Conservation (phyloP, 2,113 vertebrate genomes). For the Phalacrocorax carbo region DNA sequence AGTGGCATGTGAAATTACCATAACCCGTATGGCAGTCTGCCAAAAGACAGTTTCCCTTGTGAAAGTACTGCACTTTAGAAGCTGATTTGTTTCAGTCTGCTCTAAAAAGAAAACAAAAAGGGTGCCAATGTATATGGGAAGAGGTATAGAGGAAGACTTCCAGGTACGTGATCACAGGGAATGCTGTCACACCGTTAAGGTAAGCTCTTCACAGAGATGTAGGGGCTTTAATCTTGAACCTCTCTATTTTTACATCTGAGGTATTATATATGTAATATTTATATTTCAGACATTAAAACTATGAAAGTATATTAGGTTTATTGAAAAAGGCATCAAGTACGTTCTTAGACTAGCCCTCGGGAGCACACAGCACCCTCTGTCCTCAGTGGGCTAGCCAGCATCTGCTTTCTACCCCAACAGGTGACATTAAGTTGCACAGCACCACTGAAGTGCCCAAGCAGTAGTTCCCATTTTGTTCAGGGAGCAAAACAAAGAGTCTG, state of each 20-base stretch:
- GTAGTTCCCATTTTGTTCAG: not conserved
- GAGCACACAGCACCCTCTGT: not conserved
- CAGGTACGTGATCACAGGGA: not conserved
- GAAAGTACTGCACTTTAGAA: not conserved
- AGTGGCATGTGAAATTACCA: not conserved
- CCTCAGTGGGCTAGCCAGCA: not conserved
- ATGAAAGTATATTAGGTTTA: not conserved
- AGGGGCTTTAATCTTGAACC: not conserved
- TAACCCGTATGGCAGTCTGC: not conserved
- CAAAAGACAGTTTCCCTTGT: not conserved
- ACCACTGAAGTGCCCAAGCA: not conserved
- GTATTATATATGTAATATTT: not conserved
- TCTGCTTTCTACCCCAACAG: rapidly evolving
- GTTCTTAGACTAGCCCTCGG: not conserved
- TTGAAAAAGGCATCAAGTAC: not conserved
- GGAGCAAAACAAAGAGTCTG: not conserved
- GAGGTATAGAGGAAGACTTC: not conserved
- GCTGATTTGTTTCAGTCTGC: not conserved
- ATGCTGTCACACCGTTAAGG: not conserved
- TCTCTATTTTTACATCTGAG: not conserved
- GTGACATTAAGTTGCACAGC: not conserved
- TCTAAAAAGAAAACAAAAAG: not conserved
- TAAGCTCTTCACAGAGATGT: not conserved
- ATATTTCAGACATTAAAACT: not conserved
- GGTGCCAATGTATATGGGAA: not conserved